Conservation (phyloP, 2,888 invertebrate genomes). For the Calliphora vomitoria region DNA sequence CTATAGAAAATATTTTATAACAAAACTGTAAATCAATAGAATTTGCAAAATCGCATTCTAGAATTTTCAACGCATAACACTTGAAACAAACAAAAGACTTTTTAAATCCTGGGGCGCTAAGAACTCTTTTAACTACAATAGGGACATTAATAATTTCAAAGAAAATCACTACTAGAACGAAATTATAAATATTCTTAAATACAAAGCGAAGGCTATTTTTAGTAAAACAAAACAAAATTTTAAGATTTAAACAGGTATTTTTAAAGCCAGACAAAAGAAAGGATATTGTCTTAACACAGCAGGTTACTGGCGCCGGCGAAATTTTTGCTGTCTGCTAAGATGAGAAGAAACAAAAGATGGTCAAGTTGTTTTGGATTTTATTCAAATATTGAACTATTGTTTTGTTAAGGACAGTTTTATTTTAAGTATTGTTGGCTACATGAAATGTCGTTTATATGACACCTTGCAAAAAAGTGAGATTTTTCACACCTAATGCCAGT, state of each 20-base stretch:
- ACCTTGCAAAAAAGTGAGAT: conserved; percentile 44
- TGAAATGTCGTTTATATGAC: conserved; percentile 5
- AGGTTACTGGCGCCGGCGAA: conserved; percentile 80
- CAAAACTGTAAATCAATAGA: background rate
- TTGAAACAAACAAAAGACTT: conserved; percentile 4
- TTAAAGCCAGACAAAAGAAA: conserved; percentile 9
- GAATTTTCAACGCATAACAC: conserved; percentile 33
- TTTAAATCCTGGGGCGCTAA: conserved; percentile 9
- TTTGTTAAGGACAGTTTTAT: background rate
- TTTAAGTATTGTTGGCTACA: background rate
- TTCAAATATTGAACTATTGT: conserved; percentile 5
- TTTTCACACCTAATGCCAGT: conserved; percentile 20
- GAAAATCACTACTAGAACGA: conserved; percentile 26
- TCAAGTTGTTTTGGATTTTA: conserved; percentile 17
- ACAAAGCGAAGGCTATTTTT: background rate
- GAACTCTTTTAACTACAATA: background rate
- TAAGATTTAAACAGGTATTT: conserved; percentile 26
- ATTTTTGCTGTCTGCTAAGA: conserved; percentile 73
- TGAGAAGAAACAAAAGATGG: background rate
- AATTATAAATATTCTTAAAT: background rate
- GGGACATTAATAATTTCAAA: conserved; percentile 8
- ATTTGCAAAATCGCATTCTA: background rate
- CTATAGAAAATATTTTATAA: background rate
- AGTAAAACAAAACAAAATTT: background rate
- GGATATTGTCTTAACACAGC: conserved; percentile 63